Conservation (phyloP, 2,113 vertebrate species). For the Hassar affinis region DNA sequence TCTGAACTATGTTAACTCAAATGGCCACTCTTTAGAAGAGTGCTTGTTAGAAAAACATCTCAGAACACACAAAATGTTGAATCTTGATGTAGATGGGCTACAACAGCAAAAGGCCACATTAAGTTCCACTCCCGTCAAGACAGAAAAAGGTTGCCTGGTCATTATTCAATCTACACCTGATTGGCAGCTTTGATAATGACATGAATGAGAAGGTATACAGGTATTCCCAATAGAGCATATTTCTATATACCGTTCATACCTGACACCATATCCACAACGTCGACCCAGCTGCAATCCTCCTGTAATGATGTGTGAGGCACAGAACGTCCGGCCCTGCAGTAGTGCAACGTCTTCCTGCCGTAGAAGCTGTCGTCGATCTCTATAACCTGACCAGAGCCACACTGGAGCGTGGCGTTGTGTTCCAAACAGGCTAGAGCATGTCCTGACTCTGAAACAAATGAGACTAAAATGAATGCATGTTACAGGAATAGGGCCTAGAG, state of each 20-base stretch:
- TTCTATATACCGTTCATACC: conserved; percentile 67
- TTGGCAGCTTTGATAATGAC: neutral
- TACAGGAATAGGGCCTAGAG: neutral
- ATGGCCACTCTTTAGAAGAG: neutral
- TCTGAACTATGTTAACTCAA: neutral
- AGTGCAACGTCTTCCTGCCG: conserved; percentile 82
- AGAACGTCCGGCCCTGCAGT: conserved; percentile 67
- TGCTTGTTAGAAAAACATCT: neutral
- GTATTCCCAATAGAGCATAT: neutral
- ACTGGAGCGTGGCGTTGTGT: conserved; percentile 81
- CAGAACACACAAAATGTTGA: neutral
- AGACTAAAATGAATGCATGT: neutral
- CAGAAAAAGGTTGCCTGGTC: neutral
- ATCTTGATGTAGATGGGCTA: neutral
- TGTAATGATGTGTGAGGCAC: conserved; percentile 54
- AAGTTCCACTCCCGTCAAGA: neutral
- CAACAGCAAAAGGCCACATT: neutral
- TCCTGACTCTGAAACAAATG: conserved; percentile 72
- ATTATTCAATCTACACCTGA: neutral
- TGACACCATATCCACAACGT: conserved; percentile 78
- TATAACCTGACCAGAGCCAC: conserved; percentile 87
- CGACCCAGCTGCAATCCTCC: conserved; percentile 83
- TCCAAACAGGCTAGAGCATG: conserved; percentile 80
- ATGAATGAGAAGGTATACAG: neutral
- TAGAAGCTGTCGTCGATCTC: conserved; percentile 83